Percentiles rank a stretch among this genome's conserved stretches.
phyloP scores from a whole-genome alignment of 2,113 vertebrate species.

The Mionectes macconnelli region DNA sequence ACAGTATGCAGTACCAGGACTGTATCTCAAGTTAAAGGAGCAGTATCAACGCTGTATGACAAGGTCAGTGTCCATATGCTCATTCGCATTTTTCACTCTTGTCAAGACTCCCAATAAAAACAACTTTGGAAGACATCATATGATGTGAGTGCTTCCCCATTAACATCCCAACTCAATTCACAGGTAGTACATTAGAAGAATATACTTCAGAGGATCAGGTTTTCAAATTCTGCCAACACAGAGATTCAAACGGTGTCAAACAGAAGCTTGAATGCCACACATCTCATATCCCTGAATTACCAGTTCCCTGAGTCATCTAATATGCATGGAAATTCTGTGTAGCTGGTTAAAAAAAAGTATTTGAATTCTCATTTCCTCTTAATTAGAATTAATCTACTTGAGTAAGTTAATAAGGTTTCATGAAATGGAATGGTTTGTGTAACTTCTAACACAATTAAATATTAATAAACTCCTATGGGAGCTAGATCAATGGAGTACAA shows the following conservation, averaged over 20 bases:
- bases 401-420: constrained; percentile 15
- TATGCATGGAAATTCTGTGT: constrained; percentile 1
- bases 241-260: neutral
- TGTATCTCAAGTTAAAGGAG: neutral
- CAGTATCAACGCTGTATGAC: neutral
- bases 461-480: constrained; percentile 51
- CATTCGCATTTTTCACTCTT: neutral
- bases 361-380: constrained; percentile 29
- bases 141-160: neutral
- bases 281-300: constrained; percentile 11
- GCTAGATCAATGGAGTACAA: constrained; percentile 45
- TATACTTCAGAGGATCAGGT: neutral
- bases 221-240: neutral
- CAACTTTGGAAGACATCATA: neutral
- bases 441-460: constrained; percentile 62
- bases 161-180: neutral
- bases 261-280: neutral
- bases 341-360: neutral
- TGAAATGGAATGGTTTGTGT: constrained; percentile 25
- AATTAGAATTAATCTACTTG: constrained; percentile 23
- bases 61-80: neutral
- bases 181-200: neutral
- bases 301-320: neutral
- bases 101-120: neutral
- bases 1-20: neutral